Evolutionary conservation across 2,888 invertebrate species (phyloP).

Genomic region (Colletes collaris): DNA sequence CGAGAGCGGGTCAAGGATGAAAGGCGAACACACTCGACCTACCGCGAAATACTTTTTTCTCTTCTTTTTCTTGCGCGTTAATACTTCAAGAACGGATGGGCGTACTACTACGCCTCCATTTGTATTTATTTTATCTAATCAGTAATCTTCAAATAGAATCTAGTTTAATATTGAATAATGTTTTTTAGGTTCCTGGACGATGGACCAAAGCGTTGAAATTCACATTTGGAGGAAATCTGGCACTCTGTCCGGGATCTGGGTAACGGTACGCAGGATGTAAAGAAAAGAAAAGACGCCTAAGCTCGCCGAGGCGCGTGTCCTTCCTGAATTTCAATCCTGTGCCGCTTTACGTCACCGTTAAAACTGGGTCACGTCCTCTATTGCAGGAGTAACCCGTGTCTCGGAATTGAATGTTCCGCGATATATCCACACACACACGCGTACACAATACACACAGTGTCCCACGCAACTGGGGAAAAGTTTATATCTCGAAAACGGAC

Average conservation of each 20-base stretch:
- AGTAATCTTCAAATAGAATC: too few species aligned
- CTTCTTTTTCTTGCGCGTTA: not conserved
- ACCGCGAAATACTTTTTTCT: slow-evolving; percentile 20
- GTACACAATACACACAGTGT: not conserved
- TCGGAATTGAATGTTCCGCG: slow-evolving; percentile 49
- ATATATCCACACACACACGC: slow-evolving; percentile 18
- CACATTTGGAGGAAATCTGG: slow-evolving; percentile 11
- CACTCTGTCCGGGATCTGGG: slow-evolving; percentile 4
- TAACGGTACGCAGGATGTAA: not conserved
- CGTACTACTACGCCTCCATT: too few species aligned
- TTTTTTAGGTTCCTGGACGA: too few species aligned
- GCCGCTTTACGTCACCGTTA: slow-evolving; percentile 54
- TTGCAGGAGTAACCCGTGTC: slow-evolving; percentile 53
- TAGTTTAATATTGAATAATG: too few species aligned
- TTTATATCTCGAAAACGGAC: too few species aligned
- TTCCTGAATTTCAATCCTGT: slow-evolving; percentile 66
- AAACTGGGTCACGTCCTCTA: slow-evolving; percentile 67
- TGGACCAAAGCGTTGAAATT: not conserved
- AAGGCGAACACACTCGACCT: slow-evolving; percentile 32
- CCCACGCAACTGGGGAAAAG: too few species aligned
- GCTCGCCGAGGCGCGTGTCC: slow-evolving; percentile 39
- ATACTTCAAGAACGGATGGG: too few species aligned
- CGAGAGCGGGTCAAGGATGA: slow-evolving; percentile 56
- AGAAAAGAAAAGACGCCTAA: not conserved
- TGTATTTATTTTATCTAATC: too few species aligned